phyloP scores from a whole-genome alignment of 2,113 vertebrate genomes.

The Leptobrachium ailaonicum region DNA sequence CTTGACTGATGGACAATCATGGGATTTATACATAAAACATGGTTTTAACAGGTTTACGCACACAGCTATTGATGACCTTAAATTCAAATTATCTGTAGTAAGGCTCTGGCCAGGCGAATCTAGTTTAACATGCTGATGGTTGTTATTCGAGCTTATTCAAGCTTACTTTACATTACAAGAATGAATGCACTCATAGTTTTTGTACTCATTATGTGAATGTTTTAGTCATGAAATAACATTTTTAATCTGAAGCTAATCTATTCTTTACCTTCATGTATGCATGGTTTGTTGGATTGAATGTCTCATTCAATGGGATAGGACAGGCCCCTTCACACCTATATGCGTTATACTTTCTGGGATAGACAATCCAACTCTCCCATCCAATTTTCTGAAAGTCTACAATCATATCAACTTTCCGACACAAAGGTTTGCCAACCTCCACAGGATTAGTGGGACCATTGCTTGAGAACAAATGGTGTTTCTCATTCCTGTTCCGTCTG shows the following conservation, averaged over 20 bases:
- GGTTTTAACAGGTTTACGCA: no score
- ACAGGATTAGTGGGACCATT: accelerated
- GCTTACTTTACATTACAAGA: no score
- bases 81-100: no score
- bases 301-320: conserved; percentile 78
- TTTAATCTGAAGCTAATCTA: neutral
- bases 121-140: no score
- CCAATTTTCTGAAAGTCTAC: conserved; percentile 86
- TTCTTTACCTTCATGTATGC: conserved; percentile 86
- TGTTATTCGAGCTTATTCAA: no score
- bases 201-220: neutral
- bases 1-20: no score
- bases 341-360: conserved; percentile 80
- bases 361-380: conserved; percentile 87
- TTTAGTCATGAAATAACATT: neutral
- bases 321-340: conserved; percentile 85
- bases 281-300: conserved; percentile 85
- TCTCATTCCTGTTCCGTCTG: conserved; percentile 75
- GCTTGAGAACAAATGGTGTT: conserved; percentile 55
- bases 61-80: no score
- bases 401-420: conserved; percentile 79
- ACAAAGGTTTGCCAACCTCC: conserved; percentile 56
- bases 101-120: no score
- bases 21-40: no score
- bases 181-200: no score